Conservation (phyloP, 2,888 invertebrate species). For the Pachliopta kotzebuea region DNA sequence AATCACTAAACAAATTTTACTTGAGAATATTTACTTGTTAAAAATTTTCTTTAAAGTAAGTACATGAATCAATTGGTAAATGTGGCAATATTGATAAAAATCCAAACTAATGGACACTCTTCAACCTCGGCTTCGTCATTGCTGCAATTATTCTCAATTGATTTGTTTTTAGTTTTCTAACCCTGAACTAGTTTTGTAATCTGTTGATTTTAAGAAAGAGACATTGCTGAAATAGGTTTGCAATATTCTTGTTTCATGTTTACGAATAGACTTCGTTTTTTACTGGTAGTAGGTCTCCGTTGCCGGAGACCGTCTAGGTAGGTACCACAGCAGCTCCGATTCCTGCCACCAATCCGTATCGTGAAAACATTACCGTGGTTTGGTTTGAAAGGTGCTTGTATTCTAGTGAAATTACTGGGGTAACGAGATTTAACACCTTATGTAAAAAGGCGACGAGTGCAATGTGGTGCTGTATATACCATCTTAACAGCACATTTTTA, state of each 20-base stretch:
- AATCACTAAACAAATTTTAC: too few species aligned
- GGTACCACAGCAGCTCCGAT: too few species aligned
- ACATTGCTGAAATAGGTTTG: neutral
- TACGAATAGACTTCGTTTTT: neutral
- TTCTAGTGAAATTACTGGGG: too few species aligned
- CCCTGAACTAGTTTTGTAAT: conserved; percentile 21
- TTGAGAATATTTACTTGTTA: neutral
- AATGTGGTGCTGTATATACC: too few species aligned
- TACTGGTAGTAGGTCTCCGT: too few species aligned
- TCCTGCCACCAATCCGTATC: too few species aligned
- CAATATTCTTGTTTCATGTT: neutral
- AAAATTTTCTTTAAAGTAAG: neutral
- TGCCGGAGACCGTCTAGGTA: too few species aligned
- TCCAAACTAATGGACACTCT: neutral
- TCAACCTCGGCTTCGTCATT: conserved; percentile 7
- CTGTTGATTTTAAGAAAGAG: neutral
- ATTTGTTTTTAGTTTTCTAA: conserved; percentile 17
- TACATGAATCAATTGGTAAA: neutral
- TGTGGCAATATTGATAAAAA: conserved; percentile 3
- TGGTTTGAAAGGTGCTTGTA: too few species aligned
- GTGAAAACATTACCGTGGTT: too few species aligned
- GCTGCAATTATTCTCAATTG: conserved; percentile 10
- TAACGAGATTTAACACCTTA: too few species aligned
- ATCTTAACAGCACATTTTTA: too few species aligned
- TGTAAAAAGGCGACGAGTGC: too few species aligned